Evolutionary conservation across 2,797 vertebrate genomes (phyloP), one percentile per base, ranked within the genome.

Genomic region (Streptopelia turtur): DNA sequence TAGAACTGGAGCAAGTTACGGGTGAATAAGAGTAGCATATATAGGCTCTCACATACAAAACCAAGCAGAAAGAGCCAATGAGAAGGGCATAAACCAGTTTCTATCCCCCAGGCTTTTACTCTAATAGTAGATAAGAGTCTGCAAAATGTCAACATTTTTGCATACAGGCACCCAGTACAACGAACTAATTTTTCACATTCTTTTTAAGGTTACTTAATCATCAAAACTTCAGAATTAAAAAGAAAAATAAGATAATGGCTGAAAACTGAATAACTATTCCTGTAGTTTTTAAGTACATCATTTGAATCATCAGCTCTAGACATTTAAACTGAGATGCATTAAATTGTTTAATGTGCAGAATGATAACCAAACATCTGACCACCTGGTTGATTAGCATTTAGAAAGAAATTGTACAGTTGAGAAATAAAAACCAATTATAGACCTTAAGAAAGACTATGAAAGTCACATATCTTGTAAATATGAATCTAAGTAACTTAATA

Each of bases 391-490:
- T 96, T 95, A 95, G 72, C 95, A 96, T 94, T 95, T 95, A 96
- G 86, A 95, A 95, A 93, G 75, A 95, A 88, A 95, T 89, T 90
- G 45, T 93, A 68, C 78, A 95, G 74, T 49, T 92, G 69, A 97
- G 92, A 97, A 94, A 93, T 88, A 90, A 77, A 95, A 77, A 97
- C 56, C 82, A 90, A 95, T 96, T 97, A 94, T n/a, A 64, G 35
- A 70, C 66, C 92, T 86, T 93, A 95, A 86, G 70, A 96, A 95
- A 89, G n/a, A 66, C 61, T 89, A 74, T 8, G 3, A 89, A 85
- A 97, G 37, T 49, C 89, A 94, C 80, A 91, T 80, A 87, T 94
- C 83, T 94, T 96, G 89, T 76, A 97, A 96, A 97, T 97, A 95
- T 79, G 91, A 96, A 92, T 70, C 41, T 82, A 75, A 97, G 78